A percentile compares a stretch with the other conserved stretches of the same genome.
These are phyloP conservation scores for Eristalinus sepulchralis DNA, from an alignment of 2,888 invertebrate genomes.

Conservation along the genomic window DNA sequence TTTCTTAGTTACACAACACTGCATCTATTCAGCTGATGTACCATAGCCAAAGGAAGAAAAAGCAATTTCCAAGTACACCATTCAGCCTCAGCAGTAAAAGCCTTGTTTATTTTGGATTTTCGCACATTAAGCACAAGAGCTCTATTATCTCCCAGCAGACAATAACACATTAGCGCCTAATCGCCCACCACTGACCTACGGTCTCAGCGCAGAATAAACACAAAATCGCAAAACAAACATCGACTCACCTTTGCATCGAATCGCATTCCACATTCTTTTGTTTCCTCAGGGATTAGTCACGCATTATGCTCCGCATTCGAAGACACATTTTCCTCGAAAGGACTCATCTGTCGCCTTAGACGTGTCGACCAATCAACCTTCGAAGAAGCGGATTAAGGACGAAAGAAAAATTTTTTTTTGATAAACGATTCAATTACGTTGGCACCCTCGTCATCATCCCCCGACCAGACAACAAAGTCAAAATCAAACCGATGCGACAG, in stretches of 20 bases:
- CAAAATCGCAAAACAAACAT: slow-evolving; percentile 48
- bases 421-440: slow-evolving; percentile 70
- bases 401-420: slow-evolving; percentile 37
- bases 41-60: too few relatives aligned
- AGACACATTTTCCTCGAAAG: slow-evolving; percentile 40
- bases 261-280: slow-evolving; percentile 32
- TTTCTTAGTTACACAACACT: too few relatives aligned
- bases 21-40: too few relatives aligned
- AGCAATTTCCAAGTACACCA: not conserved
- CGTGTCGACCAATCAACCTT: slow-evolving; percentile 35
- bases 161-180: slow-evolving; percentile 46
- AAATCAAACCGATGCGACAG: slow-evolving; percentile 49
- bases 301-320: not conserved
- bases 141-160: not conserved
- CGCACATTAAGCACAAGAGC: not conserved
- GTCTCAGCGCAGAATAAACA: slow-evolving; percentile 47
- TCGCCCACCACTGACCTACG: slow-evolving; percentile 35
- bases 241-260: not conserved
- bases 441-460: slow-evolving; percentile 59
- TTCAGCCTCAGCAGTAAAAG: not conserved
- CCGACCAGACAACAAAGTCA: slow-evolving; percentile 31
- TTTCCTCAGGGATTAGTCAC: slow-evolving; percentile 37
- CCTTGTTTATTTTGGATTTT: not conserved
- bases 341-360: not conserved
- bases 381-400: slow-evolving; percentile 30